Evolutionary conservation across 2,888 invertebrate species (phyloP).

Genomic region (Morpho helenor): DNA sequence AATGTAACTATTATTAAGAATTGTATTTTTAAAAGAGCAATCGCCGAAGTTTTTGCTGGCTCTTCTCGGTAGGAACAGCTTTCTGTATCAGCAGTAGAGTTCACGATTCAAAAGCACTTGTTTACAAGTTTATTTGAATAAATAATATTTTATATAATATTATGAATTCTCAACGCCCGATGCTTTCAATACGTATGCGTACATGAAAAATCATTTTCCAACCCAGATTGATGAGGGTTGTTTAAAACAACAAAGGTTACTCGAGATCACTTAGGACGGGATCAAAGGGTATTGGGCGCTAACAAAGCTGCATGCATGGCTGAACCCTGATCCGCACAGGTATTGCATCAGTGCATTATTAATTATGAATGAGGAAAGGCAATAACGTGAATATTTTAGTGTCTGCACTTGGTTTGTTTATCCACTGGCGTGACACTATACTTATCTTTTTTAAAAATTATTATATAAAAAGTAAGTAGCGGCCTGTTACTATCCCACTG

Average conservation of each 20-base stretch:
- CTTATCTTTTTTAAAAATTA: no score
- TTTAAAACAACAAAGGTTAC: constrained; percentile 25
- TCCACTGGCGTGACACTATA: no score
- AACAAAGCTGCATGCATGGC: constrained; percentile 12
- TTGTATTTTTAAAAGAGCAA: no score
- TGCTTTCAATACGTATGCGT: not conserved
- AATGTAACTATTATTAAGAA: no score
- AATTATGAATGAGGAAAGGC: constrained; percentile 5
- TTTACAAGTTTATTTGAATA: no score
- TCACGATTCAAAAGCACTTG: no score
- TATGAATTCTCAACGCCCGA: not conserved
- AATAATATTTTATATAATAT: no score
- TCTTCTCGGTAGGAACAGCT: no score
- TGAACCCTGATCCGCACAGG: constrained; percentile 5
- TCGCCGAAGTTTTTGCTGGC: no score
- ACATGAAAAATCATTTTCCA: constrained; percentile 4
- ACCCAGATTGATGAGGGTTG: constrained; percentile 7
- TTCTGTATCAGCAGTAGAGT: no score
- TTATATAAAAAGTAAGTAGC: no score
- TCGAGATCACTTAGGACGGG: constrained; percentile 26
- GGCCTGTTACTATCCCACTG: no score
- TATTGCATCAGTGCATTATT: constrained; percentile 7
- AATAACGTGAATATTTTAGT: not conserved
- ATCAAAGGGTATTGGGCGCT: constrained; percentile 28
- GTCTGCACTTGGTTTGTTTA: not conserved